Evolutionary conservation across 1,140 invertebrate species (phyloP), one percentile per base, ranked within the genome.

Genomic region (Habropoda laboriosa): DNA sequence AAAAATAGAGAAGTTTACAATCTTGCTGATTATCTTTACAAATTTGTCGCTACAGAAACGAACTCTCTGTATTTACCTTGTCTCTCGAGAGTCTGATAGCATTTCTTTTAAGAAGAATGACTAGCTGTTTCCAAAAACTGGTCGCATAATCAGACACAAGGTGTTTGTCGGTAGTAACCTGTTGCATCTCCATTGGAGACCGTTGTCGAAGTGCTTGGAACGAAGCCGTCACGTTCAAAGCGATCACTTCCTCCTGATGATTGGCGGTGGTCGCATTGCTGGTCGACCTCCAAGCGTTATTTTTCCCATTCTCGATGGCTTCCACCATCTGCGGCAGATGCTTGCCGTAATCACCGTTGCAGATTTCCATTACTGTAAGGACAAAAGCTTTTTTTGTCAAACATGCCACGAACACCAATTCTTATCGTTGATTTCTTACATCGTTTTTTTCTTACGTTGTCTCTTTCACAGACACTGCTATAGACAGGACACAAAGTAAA

Each of bases 281-380:
- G 21, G 58, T 49, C 21, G 86, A 86, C 64, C 92, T 90, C 95
- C 95, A 96, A 24, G 93, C 85, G 47, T 93, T 91, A 86, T 93
- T 95, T 79, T 94, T 95, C 16, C 97, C 97, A 93, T 96, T 96
- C 80, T 95, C 92, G 40, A 96, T 95, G 74, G 95, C 94, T 53
- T 94, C 88, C 49, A 95, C 92, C 83, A 96, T 86, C 72, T 91
- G 90, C 58, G 92, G 92, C 80, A 94, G 94, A 84, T 95, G 94
- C 55, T 95, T 92, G 32, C 96, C 96, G 91, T 97, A 96, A 87
- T 97, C 97, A 58, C 97, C 96, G 75, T 95, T 95, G 7, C 97
- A 96, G 79, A 98, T 95, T 94, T 98, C 97, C 93, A 98, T 95
- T 82, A 97, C 97, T 98, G 92, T 6, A 76, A 12, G 53, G 57